A percentile compares a stretch with the other conserved stretches of the same genome.
phyloP scores from a whole-genome alignment of 2,113 vertebrate genomes.

The Lepisosteus oculatus region DNA sequence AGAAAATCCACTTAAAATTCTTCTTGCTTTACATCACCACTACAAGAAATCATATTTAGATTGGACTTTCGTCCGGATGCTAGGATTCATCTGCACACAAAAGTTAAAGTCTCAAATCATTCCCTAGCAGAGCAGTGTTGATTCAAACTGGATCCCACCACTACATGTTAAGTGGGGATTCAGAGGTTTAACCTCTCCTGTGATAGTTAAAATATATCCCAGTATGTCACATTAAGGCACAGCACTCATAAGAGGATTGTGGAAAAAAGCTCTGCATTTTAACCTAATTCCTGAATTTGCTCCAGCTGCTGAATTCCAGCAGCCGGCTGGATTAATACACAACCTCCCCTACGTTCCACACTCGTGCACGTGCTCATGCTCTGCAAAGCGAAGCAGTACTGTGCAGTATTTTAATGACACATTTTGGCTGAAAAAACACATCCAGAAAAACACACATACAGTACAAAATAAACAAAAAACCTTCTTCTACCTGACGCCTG shows the following conservation, averaged over 20 bases:
- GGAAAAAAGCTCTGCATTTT: constrained; percentile 5
- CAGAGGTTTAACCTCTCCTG: not conserved
- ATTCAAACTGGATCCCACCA: too few species aligned
- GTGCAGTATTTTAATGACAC: too few species aligned
- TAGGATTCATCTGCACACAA: too few species aligned
- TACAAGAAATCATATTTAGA: too few species aligned
- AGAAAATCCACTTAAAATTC: too few species aligned
- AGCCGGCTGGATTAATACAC: constrained; percentile 15
- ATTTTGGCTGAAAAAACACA: too few species aligned
- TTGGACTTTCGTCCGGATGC: too few species aligned
- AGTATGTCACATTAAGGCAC: constrained; percentile 6
- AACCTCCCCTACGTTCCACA: not conserved
- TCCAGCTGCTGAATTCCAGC: constrained; percentile 10
- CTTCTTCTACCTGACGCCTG: constrained; percentile 85
- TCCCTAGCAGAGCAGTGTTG: too few species aligned
- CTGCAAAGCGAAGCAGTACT: not conserved
- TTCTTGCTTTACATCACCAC: too few species aligned
- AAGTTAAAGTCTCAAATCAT: too few species aligned
- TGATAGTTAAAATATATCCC: constrained; percentile 18
- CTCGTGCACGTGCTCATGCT: not conserved
- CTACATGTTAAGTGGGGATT: not conserved
- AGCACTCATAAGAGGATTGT: constrained; percentile 11
- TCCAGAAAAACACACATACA: too few species aligned
- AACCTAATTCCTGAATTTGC: constrained; percentile 18
- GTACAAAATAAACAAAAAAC: not conserved